These are phyloP conservation scores for Anguilla anguilla DNA, from an alignment of 2,797 vertebrate genomes.

Conservation along the genomic window DNA sequence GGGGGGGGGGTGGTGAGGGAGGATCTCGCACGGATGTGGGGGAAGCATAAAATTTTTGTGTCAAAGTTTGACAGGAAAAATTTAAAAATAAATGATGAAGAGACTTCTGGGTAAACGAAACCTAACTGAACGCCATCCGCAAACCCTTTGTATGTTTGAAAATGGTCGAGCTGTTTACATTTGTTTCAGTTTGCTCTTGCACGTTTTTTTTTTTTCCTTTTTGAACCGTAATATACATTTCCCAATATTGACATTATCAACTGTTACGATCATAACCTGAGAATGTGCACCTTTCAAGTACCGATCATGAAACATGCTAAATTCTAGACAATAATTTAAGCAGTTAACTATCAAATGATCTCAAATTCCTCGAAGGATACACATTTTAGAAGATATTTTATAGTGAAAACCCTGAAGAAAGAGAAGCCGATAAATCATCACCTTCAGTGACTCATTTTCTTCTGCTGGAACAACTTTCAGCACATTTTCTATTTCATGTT, in stretches of 20 bases:
- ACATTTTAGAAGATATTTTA: background rate
- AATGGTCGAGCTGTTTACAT: background rate
- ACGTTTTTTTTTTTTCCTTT: background rate
- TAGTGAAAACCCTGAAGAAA: background rate
- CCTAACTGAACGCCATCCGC: background rate
- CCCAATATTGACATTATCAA: background rate
- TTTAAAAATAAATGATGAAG: background rate
- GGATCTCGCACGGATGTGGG: slow-evolving; percentile 25
- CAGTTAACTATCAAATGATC: background rate
- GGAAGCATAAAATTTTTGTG: background rate
- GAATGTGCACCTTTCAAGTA: background rate
- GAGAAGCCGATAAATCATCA: background rate
- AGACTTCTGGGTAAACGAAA: slow-evolving; percentile 12
- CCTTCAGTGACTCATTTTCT: background rate
- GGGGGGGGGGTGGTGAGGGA: background rate
- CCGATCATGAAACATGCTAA: background rate
- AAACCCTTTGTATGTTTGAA: background rate
- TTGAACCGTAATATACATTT: background rate
- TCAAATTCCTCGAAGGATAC: background rate
- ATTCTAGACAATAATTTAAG: background rate
- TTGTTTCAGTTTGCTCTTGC: background rate
- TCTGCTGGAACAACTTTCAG: background rate
- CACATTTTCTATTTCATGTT: background rate
- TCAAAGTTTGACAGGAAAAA: background rate
- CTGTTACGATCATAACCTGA: background rate